Base-by-base conservation (phyloP, 1,140 invertebrate species). In the Hetaerina americana region DNA sequence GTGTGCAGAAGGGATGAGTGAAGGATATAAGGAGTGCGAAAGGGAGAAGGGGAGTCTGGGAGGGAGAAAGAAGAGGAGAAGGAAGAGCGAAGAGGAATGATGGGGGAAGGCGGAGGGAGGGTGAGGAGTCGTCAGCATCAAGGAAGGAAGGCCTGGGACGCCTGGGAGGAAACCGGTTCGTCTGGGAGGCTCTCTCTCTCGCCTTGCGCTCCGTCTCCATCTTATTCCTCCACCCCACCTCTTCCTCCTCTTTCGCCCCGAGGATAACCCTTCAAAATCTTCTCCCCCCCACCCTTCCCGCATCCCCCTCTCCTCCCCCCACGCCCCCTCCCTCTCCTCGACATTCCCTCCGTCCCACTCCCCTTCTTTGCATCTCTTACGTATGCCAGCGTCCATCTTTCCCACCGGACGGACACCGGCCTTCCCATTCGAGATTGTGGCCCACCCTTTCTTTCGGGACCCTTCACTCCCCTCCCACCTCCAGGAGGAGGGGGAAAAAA, bases 381-480 rank as follows among this genome's bases (percentile, higher is more conserved):
- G n/a, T n/a, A n/a, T n/a, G n/a, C 31, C 31, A 40, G 31, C 31
- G 31, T 57, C 40, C 40, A 57, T 57, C 40, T 57, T 57, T n/a
- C 22, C 2, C 40, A 18, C 1, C 3, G 40, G 10, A 57, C 2
- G 2, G n/a, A n/a, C n/a, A n/a, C n/a, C n/a, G n/a, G 40, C 40
- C 31, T 18, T 40, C 31, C 18, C 31, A n/a, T n/a, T 40, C 31
- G 31, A 40, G 31, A 40, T 8, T 18, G 15, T 12, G 22, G n/a
- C n/a, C 40, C 40, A 57, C 22, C 40, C 22, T 57, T 12, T 57
- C 40, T 57, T 57, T 57, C 40, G 22, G 22, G n/a, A 80, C 78
- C 78, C 78, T 79, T 80, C 79, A 78, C 77, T 78, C 78, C 78
- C 78, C 76, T 74, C 75, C 76, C 74, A n/a, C n/a, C n/a, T n/a